phyloP scores from a whole-genome alignment of 2,888 invertebrate genomes.

The Perizoma flavofasciatum region DNA sequence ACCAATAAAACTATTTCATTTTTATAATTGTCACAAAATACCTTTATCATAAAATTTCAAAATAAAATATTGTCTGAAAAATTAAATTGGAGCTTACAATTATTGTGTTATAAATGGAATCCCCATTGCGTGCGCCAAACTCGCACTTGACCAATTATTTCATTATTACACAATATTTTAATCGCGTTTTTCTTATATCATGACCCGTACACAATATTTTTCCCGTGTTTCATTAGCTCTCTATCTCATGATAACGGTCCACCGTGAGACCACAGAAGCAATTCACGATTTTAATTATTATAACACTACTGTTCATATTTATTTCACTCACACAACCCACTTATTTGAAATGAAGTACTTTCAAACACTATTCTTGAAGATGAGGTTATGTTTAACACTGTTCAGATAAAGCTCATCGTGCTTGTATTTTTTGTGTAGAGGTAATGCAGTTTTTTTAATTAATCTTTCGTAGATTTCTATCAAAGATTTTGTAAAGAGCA shows the following conservation, averaged over 20 bases:
- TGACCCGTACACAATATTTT: slow-evolving; percentile 36
- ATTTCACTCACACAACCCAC: slow-evolving; percentile 39
- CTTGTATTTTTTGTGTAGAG: background rate
- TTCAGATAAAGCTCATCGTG: slow-evolving; percentile 3
- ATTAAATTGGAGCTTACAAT: too few species aligned
- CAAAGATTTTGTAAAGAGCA: too few species aligned
- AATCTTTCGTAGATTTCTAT: too few species aligned
- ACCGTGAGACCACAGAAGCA: slow-evolving; percentile 53
- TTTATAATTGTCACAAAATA: too few species aligned
- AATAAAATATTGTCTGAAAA: too few species aligned
- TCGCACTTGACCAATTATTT: too few species aligned
- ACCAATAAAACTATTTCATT: too few species aligned
- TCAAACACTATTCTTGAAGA: slow-evolving; percentile 29
- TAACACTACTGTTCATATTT: slow-evolving; percentile 39
- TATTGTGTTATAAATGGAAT: too few species aligned
- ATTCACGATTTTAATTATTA: slow-evolving; percentile 49
- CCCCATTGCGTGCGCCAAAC: too few species aligned
- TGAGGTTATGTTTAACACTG: slow-evolving; percentile 18
- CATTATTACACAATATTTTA: background rate
- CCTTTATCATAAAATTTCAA: too few species aligned
- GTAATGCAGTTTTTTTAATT: too few species aligned
- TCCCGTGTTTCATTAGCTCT: slow-evolving; percentile 53
- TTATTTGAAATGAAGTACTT: slow-evolving; percentile 32
- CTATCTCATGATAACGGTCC: slow-evolving; percentile 53
- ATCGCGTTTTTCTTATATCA: slow-evolving; percentile 21